A percentile compares a stretch with the other conserved stretches of the same genome.
phyloP scores from a whole-genome alignment of 2,888 invertebrate genomes.

The Drosophila colorata region DNA sequence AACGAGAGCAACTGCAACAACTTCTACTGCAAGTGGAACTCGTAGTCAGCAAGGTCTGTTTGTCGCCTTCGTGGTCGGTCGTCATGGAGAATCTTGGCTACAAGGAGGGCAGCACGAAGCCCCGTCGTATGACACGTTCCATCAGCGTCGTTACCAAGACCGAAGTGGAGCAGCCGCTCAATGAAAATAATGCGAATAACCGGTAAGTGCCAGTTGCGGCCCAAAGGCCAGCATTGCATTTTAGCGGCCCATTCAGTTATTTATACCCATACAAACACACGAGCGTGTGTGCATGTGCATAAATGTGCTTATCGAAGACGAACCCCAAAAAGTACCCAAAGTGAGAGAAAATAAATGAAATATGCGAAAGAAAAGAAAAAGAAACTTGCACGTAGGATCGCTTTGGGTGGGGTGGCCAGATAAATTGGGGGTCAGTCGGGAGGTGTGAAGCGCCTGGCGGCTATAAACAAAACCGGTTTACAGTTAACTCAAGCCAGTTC shows the following conservation, averaged over 20 bases:
- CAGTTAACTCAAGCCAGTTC: slow-evolving; percentile 2
- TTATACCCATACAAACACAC: slow-evolving; percentile 2
- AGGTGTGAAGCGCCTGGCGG: not conserved
- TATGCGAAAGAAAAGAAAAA: slow-evolving; percentile 2
- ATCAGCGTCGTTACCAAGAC: slow-evolving; percentile 85
- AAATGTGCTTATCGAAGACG: not conserved
- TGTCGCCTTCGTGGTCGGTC: slow-evolving; percentile 43
- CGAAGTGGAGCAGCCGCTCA: slow-evolving; percentile 85
- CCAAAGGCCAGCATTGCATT: slow-evolving; percentile 37
- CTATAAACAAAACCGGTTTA: slow-evolving; percentile 4
- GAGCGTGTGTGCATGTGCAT: no score
- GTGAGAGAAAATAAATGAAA: slow-evolving; percentile 12
- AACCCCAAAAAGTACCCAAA: slow-evolving; percentile 3
- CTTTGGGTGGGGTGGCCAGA: not conserved
- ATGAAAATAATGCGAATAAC: slow-evolving; percentile 83
- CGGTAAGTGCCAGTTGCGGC: slow-evolving; percentile 76
- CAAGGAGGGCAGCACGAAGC: slow-evolving; percentile 86
- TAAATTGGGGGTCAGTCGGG: not conserved
- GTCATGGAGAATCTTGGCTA: slow-evolving; percentile 89
- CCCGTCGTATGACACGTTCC: slow-evolving; percentile 84
- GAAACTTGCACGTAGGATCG: slow-evolving; percentile 8
- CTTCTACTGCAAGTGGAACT: slow-evolving; percentile 37
- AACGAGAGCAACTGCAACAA: slow-evolving; percentile 28
- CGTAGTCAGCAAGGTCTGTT: slow-evolving; percentile 49
- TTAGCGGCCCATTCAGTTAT: slow-evolving; percentile 20